Conservation (phyloP, 1,140 invertebrate genomes). For the Ephestia elutella region DNA sequence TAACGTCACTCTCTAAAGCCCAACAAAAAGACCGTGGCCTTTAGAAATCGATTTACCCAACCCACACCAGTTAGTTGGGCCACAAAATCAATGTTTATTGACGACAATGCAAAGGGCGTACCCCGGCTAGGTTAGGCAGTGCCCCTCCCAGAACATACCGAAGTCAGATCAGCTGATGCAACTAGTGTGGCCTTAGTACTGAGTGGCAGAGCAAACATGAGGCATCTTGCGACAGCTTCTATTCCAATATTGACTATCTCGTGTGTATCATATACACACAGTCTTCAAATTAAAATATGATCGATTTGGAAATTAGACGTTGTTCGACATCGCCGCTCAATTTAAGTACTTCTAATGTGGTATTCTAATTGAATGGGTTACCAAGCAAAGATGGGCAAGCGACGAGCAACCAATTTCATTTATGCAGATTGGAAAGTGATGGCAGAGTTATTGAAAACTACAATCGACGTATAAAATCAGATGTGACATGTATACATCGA, state of each 20-base stretch:
- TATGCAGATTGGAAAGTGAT: too few species aligned
- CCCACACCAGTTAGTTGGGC: not conserved
- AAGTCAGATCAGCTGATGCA: slow-evolving; percentile 16
- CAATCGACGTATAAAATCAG: too few species aligned
- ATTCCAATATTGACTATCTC: slow-evolving; percentile 8
- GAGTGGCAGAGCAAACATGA: slow-evolving; percentile 16
- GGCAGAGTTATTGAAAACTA: too few species aligned
- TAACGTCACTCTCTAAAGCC: not conserved
- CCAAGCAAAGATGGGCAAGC: too few species aligned
- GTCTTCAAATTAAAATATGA: not conserved
- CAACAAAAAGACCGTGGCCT: not conserved
- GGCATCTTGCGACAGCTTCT: slow-evolving; percentile 18
- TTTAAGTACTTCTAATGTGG: too few species aligned
- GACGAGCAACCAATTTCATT: too few species aligned
- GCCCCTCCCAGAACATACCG: not conserved
- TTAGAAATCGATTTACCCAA: not conserved
- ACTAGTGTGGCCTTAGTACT: slow-evolving; percentile 22
- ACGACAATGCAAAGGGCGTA: not conserved
- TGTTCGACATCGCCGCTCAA: not conserved
- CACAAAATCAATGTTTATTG: slow-evolving; percentile 2
- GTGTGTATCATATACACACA: not conserved
- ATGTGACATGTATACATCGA: too few species aligned
- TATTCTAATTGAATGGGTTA: too few species aligned
- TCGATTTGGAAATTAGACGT: not conserved
- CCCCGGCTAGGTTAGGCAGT: not conserved